Evolutionary conservation across 2,888 invertebrate genomes (phyloP), one percentile per base, ranked within the genome.

Genomic region (Tachina fera): DNA sequence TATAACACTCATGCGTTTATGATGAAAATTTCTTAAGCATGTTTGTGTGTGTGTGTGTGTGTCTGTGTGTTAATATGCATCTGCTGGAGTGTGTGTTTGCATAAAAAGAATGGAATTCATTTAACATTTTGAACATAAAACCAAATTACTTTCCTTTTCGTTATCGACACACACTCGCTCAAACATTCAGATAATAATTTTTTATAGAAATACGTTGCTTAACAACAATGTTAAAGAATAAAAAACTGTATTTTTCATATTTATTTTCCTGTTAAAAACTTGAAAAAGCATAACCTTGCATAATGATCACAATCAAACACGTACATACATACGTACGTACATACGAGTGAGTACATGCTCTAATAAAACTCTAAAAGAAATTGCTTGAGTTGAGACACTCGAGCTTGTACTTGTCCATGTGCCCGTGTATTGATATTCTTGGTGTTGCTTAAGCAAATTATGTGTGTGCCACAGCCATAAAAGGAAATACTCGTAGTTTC

Each of bases 251-350:
- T 61, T 61, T 67, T 67, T 41, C 31, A 16, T 65, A 71, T 58
- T 43, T 70, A 60, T 75, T 70, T 77, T 74, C 47, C 53, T 60
- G 45, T 78, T 53, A 72, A 78, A 72, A 61, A 68, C 60, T 77
- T 78, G 39, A 74, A 53, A 31, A 68, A 19, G 56, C 19, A 76
- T 80, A 84, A 84, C 80, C 71, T 84, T 80, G 76, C 80, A 16
- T 77, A 75, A 79, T 80, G 56, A 78, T 56, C 63, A 60, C 43
- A 74, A 47, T 39, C 68, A 76, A 11, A 47, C 45, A 71, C 19
- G 45, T 43, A 14, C 63, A 67, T 51, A 51, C n/a, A 4, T 31
- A n/a, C n/a, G 4, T 2, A 31, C 2, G 3, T 31, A 65, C 19
- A 31, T 31, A 3, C 49, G 19, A 9, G 41, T 31, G 19, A 9